These are phyloP conservation scores for Synchiropus splendidus DNA, from an alignment of 2,113 vertebrate species.

Conservation along the genomic window DNA sequence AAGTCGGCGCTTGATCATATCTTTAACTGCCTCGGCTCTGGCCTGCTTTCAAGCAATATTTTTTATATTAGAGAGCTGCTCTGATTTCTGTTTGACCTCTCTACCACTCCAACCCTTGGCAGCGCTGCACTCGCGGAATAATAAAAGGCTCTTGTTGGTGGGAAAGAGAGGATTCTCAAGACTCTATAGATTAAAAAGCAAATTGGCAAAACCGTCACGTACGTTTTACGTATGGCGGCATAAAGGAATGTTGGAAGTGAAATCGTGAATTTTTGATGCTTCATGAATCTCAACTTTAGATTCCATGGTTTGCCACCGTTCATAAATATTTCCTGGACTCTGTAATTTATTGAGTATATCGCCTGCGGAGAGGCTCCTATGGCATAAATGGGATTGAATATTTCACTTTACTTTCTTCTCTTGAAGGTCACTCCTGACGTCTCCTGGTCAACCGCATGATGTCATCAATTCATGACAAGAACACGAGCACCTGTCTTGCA, in stretches of 20 bases:
- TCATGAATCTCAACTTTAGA: constrained; percentile 25
- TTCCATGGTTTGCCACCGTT: constrained; percentile 12
- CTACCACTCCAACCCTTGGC: constrained; percentile 16
- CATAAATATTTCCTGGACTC: constrained; percentile 12
- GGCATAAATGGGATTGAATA: constrained; percentile 18
- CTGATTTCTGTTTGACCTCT: constrained; percentile 52
- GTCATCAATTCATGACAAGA: constrained; percentile 14
- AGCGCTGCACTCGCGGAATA: constrained; percentile 21
- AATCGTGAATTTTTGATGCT: neutral
- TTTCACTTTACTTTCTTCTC: constrained; percentile 11
- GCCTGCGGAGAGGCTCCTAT: constrained; percentile 7
- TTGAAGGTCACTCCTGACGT: constrained; percentile 22
- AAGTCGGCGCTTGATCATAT: constrained; percentile 26
- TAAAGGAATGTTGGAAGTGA: constrained; percentile 9
- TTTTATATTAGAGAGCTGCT: constrained; percentile 36
- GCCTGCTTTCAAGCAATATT: constrained; percentile 41
- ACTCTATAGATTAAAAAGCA: constrained; percentile 12
- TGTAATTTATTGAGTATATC: constrained; percentile 7
- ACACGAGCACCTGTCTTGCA: constrained; percentile 20
- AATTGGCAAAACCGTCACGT: constrained; percentile 22
- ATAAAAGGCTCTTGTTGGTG: constrained; percentile 27
- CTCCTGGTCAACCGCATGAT: constrained; percentile 14
- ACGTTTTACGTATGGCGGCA: constrained; percentile 21
- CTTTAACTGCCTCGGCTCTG: constrained; percentile 25
- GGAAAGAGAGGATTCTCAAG: constrained; percentile 29